Conservation (phyloP, 2,888 invertebrate species). For the Tetragnatha montana region DNA sequence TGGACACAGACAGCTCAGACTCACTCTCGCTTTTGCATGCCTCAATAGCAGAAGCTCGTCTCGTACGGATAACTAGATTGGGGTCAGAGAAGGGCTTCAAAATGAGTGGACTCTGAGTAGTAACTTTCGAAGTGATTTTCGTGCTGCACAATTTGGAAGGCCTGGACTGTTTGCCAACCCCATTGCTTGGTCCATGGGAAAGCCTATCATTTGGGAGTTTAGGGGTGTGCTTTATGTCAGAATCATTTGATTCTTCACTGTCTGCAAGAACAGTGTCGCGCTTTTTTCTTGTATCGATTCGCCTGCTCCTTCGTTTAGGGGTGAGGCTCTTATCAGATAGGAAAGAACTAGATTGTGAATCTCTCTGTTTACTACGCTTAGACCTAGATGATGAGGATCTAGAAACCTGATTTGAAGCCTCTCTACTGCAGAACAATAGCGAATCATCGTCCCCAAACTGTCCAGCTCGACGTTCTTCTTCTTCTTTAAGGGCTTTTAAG, state of each 20-base stretch:
- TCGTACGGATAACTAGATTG: constrained; percentile 76
- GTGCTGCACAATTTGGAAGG: constrained; percentile 26
- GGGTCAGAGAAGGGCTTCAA: constrained; percentile 76
- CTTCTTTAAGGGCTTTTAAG: constrained; percentile 79
- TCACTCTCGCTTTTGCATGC: constrained; percentile 68
- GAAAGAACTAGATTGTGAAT: constrained; percentile 7
- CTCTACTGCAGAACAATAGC: constrained; percentile 85
- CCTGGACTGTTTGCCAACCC: constrained; percentile 16
- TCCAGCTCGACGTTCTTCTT: constrained; percentile 74
- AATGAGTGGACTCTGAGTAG: constrained; percentile 49
- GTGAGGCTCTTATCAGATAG: neutral
- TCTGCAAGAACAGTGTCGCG: constrained; percentile 31
- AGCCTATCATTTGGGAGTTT: constrained; percentile 1
- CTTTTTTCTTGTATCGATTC: constrained; percentile 47
- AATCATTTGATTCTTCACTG: constrained; percentile 43
- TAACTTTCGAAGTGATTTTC: constrained; percentile 2
- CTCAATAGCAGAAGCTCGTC: constrained; percentile 74
- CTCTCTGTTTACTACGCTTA: constrained; percentile 24
- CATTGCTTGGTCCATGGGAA: constrained; percentile 36
- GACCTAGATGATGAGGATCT: constrained; percentile 75
- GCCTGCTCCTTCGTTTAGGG: constrained; percentile 51
- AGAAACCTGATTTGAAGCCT: constrained; percentile 91
- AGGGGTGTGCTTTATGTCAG: neutral
- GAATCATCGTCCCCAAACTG: constrained; percentile 78
- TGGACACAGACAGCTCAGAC: constrained; percentile 66